Evolutionary conservation across 2,113 vertebrate genomes (phyloP), one percentile per base, ranked within the genome.

Genomic region (Dipodomys ordii): DNA sequence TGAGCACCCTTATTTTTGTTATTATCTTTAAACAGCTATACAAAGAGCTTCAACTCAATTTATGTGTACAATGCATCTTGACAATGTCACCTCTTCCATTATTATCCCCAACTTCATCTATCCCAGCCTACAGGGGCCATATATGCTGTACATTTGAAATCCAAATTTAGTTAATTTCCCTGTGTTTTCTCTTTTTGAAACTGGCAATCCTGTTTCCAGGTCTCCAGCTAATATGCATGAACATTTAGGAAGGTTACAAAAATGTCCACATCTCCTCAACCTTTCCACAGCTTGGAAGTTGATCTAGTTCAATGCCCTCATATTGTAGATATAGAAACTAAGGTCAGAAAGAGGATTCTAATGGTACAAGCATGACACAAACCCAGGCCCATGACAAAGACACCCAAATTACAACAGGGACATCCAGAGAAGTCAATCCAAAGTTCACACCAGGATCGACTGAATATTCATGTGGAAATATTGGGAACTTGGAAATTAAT

Each of bases 251-350:
- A 91, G 20, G 57, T 4, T 6, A 2, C 2, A 80, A 13, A 6
- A 1, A 27, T 74, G 28, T 68, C 67, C 27, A 60, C 20, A 15
- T n/a, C 74, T 76, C 77, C 69, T 12, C 69, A 27, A 82, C 30
- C 44, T 20, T 90, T 65, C 73, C n/a, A 46, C 71, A 79, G n/a
- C n/a, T 72, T 80, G 46, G 49, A 88, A 80, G 57, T 16, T 53
- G 32, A 91, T 87, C 68, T 69, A 65, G 27, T 78, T 65, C 83
- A 88, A n/a, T 22, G 6, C 80, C 35, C 27, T 93, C 57, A 62
- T 91, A 91, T 78, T 82, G 88, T 18, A 93, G 93, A 88, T 76
- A 93, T 91, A 10, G 46, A 94, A 92, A 83, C 49, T 46, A 49
- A 92, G n/a, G 30, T 74, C n/a, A 65, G n/a, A 78, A 49, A 91